Percentiles rank a stretch among this genome's conserved stretches.
These are phyloP conservation scores for Protomyctophum bolini DNA, from an alignment of 2,113 vertebrate genomes.

Conservation along the genomic window DNA sequence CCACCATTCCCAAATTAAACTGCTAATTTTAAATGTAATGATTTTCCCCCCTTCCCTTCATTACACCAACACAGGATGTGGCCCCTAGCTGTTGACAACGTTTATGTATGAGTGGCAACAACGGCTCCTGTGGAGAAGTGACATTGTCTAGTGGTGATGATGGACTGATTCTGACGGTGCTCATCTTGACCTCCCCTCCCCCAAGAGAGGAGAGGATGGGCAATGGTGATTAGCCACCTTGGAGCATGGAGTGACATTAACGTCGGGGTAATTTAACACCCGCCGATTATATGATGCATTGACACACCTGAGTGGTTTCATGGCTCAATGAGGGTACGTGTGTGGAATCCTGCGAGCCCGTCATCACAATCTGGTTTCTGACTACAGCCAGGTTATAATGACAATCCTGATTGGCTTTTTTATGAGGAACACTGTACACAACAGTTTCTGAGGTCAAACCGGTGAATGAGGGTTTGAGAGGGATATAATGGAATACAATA, in stretches of 20 bases:
- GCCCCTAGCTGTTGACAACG: too few species aligned
- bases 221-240: slow-evolving; percentile 62
- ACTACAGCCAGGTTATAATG: slow-evolving; percentile 15
- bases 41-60: too few species aligned
- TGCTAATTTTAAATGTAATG: too few species aligned
- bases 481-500: slow-evolving; percentile 36
- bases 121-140: slow-evolving; percentile 10
- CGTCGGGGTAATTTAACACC: slow-evolving; percentile 59
- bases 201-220: slow-evolving; percentile 24
- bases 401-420: slow-evolving; percentile 37
- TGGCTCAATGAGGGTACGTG: slow-evolving; percentile 32
- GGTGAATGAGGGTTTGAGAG: slow-evolving; percentile 16
- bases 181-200: slow-evolving; percentile 37
- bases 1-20: too few species aligned
- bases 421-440: slow-evolving; percentile 40
- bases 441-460: slow-evolving; percentile 19
- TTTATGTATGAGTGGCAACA: too few species aligned
- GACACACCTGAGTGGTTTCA: slow-evolving; percentile 69
- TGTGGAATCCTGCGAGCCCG: slow-evolving; percentile 29
- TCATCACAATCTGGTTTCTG: not conserved
- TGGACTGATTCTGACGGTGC: slow-evolving; percentile 1
- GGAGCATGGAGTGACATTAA: slow-evolving; percentile 57
- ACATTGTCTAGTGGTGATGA: slow-evolving; percentile 6
- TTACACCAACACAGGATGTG: too few species aligned
- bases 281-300: slow-evolving; percentile 61